Conservation (phyloP, 2,113 vertebrate genomes). For the Atrichornis clamosus region DNA sequence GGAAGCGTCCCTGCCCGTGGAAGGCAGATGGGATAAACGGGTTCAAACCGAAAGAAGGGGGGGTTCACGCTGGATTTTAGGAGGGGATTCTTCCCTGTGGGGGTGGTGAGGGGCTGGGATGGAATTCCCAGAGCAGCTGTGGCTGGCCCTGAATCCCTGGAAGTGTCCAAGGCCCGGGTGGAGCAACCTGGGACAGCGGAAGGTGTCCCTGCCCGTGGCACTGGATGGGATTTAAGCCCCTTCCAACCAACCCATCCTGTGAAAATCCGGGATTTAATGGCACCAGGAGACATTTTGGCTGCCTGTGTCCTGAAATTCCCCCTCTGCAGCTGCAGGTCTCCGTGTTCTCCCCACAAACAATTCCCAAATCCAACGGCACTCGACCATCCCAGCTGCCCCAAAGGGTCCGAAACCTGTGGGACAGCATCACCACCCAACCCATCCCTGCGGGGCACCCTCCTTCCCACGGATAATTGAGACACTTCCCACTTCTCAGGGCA, state of each 20-base stretch:
- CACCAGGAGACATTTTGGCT: not conserved
- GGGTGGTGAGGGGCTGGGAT: not conserved
- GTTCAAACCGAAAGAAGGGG: not conserved
- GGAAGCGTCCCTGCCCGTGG: not conserved
- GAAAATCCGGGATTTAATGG: not conserved
- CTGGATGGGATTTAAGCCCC: rapidly evolving
- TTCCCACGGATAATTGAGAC: not conserved
- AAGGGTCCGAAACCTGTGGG: not conserved
- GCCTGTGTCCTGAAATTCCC: rapidly evolving
- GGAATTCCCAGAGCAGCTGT: not conserved
- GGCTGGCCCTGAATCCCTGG: not conserved
- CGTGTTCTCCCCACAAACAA: rapidly evolving
- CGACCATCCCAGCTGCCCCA: rapidly evolving
- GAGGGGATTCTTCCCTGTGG: not conserved
- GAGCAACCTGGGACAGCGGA: not conserved
- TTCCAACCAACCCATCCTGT: not conserved
- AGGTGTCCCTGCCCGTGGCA: not conserved
- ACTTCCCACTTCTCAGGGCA: not conserved
- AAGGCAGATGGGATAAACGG: not conserved
- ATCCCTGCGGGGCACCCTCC: not conserved
- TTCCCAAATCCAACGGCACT: not conserved
- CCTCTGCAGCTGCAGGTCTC: not conserved
- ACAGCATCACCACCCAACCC: not conserved
- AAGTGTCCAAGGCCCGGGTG: rapidly evolving
- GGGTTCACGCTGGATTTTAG: not conserved